A percentile compares a stretch with the other conserved stretches of the same genome.
Conservation (phyloP, 2,888 invertebrate genomes). For the Eristalis arbustorum region DNA sequence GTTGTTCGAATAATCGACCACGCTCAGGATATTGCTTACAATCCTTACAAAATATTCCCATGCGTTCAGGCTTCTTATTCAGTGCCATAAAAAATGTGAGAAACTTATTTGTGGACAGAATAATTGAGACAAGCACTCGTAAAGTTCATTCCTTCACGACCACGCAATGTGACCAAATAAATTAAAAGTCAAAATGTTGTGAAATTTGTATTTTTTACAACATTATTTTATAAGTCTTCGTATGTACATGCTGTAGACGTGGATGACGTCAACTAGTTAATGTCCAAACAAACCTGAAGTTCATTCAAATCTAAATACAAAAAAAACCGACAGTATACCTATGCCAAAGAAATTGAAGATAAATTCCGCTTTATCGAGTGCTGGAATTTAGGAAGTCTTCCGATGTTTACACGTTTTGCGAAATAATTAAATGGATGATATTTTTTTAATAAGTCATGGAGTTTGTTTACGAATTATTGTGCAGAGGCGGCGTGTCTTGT, state of each 20-base stretch:
- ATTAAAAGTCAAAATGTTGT: neutral
- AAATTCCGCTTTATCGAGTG: neutral
- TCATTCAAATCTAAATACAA: neutral
- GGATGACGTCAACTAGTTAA: neutral
- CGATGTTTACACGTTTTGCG: neutral
- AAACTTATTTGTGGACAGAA: neutral
- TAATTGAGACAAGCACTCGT: neutral
- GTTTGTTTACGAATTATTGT: neutral
- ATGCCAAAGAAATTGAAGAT: neutral
- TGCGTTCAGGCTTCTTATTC: neutral
- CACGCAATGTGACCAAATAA: too few species aligned
- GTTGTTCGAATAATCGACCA: too few species aligned
- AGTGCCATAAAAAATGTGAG: neutral
- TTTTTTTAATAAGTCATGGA: neutral
- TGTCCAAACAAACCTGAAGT: neutral
- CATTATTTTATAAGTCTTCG: neutral
- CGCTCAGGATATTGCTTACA: too few species aligned
- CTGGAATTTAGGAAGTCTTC: neutral
- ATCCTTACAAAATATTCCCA: neutral
- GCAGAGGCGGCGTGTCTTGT: neutral
- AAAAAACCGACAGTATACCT: neutral
- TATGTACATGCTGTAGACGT: neutral
- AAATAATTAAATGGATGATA: neutral
- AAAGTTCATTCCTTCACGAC: neutral
- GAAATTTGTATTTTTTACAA: neutral